Evolutionary conservation across 1,140 invertebrate genomes (phyloP), one percentile per base, ranked within the genome.

Genomic region (Leguminivora glycinivorella): DNA sequence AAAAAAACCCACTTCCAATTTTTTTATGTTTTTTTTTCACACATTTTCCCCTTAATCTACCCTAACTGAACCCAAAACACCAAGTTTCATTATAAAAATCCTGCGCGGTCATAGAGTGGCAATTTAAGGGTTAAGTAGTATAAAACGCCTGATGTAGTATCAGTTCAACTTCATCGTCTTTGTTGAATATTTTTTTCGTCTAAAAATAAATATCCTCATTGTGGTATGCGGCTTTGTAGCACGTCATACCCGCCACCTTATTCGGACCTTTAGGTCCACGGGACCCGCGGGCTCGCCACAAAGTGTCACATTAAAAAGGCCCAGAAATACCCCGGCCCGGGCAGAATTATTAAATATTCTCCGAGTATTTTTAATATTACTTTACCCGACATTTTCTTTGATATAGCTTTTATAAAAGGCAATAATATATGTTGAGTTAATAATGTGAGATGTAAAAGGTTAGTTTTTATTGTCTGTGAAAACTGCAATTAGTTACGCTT

Each of bases 221-320:
- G 29, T 63, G 24, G 58, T 17, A 63, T 63, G 58, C 58, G 25
- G 17, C 26, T 31, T 19, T 63, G n/a, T 63, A 29, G 58, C 29
- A 34, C 6, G 26, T 4, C 26, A 17, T 63, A 17, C n/a, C 1
- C n/a, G n/a, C 58, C 58, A 1, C 26, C 14, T 9, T 63, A 17
- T 14, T 10, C n/a, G 4, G 66, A 12, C 22, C 38, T 40, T 24
- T 43, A 38, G 34, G 34, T 43, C 19, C 66, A 52, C 7, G 7
- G 19, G 22, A 31, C 63, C 63, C 63, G 19, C 31, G 34, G 66
- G 34, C 25, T 31, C 26, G 31, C 58, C 58, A 67, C 66, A 67
- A 67, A 67, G 34, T 34, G 66, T 43, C 31, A 67, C 66, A 67
- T 40, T 67, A 67, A 67, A 67, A 67, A 67, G 66, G 66, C 25